Evolutionary conservation across 1,140 invertebrate species (phyloP).

Genomic region (Atta colombica): DNA sequence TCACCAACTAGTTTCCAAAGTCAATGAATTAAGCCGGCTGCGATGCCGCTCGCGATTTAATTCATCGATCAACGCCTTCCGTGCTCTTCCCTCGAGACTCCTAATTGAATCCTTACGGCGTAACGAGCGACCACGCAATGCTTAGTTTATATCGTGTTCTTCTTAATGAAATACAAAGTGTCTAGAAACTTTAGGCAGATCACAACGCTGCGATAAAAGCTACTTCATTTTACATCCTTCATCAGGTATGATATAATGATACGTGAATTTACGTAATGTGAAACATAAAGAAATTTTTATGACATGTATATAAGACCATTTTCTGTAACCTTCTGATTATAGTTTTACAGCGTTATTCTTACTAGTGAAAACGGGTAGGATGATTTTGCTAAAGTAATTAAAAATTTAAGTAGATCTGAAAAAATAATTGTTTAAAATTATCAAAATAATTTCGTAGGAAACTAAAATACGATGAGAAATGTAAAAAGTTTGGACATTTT

Average conservation of each 20-base stretch:
- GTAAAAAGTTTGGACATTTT: too few relatives aligned
- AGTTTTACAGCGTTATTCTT: not conserved
- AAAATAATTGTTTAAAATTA: too few relatives aligned
- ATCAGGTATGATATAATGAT: not conserved
- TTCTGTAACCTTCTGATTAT: too few relatives aligned
- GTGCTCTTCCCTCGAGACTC: conserved; percentile 48
- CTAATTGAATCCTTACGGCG: conserved; percentile 63
- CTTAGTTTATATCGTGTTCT: conserved; percentile 50
- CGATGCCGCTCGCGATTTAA: conserved; percentile 61
- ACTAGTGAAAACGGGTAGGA: too few relatives aligned
- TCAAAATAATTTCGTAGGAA: too few relatives aligned
- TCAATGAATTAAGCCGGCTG: conserved; percentile 65
- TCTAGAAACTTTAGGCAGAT: conserved; percentile 41
- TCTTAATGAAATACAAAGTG: conserved; percentile 56
- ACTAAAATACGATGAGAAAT: too few relatives aligned
- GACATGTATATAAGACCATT: not conserved
- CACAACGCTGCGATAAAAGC: conserved; percentile 12
- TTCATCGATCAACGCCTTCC: conserved; percentile 64
- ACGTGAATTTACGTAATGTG: not conserved
- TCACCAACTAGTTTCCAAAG: conserved; percentile 65
- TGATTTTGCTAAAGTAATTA: too few relatives aligned
- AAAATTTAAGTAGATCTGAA: too few relatives aligned
- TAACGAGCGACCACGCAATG: conserved; percentile 61
- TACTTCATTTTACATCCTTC: not conserved
- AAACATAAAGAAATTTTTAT: not conserved